phyloP scores from a whole-genome alignment of 2,888 invertebrate species.

The Tetragnatha montana region DNA sequence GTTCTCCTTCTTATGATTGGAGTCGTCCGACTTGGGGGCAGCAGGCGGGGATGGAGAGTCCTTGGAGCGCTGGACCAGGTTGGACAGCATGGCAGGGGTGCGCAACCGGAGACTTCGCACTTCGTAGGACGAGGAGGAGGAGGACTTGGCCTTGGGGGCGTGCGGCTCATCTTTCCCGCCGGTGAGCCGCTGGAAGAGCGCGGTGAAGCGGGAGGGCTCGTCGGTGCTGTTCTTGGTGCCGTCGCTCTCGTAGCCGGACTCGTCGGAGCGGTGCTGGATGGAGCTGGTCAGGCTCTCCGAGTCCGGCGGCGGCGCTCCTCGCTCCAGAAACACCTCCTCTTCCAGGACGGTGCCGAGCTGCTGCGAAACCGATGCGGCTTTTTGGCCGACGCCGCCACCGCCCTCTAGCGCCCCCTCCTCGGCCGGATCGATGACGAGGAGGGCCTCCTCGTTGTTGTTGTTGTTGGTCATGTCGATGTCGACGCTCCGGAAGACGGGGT shows the following conservation, averaged over 20 bases:
- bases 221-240: conserved; percentile 77
- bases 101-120: conserved; percentile 60
- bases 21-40: conserved; percentile 42
- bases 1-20: conserved; percentile 53
- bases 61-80: conserved; percentile 51
- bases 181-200: conserved; percentile 67
- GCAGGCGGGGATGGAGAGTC: conserved; percentile 15
- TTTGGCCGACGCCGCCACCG: conserved; percentile 85
- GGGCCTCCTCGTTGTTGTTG: conserved; percentile 78
- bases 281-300: conserved; percentile 69
- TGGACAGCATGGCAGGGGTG: conserved; percentile 55
- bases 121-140: conserved; percentile 63
- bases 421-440: conserved; percentile 71
- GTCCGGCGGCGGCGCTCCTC: conserved; percentile 77
- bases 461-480: conserved; percentile 48
- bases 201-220: conserved; percentile 54
- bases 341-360: conserved; percentile 84
- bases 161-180: conserved; percentile 52
- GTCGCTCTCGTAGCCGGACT: conserved; percentile 89
- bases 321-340: conserved; percentile 83
- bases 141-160: conserved; percentile 7
- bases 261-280: conserved; percentile 81
- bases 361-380: conserved; percentile 84
- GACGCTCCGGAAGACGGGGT: conserved; percentile 45
- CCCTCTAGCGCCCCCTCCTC: conserved; percentile 73